Evolutionary conservation across 2,113 vertebrate genomes (phyloP), one percentile per base, ranked within the genome.

Genomic region (Todiramphus chloris): DNA sequence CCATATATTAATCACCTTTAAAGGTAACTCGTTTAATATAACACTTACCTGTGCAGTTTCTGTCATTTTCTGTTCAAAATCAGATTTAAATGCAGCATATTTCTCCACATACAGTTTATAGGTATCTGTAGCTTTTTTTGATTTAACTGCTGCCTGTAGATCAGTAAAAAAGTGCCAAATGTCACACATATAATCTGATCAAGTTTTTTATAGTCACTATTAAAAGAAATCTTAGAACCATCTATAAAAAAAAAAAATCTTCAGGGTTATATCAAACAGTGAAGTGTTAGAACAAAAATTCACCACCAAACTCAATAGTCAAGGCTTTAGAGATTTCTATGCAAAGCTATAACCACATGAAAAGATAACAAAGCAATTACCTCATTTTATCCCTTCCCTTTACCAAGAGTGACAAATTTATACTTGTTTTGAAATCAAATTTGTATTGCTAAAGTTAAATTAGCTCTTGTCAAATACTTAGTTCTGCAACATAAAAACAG

Each of bases 21-120:
- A 84, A 82, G 5, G 20, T 41, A 72, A 63, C 9, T 68, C 1
- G 63, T 59, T 91, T 81, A 92, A 87, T 37, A 4, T 48, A 96
- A 95, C 83, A 96, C 97, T 97, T 97, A 99, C 99, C 98, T 99
- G 99, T 81, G 99, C 98, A 27, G 99, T 99, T 97, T 99, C 99
- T 86, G 98, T 98, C 99, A 99, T 99, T 97, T 99, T 99, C 96
- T 99, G 98, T 93, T 99, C 99, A 98, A 99, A 99, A 97, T 99
- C 99, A 18, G 98, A 97, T 98, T 99, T 99, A 58, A 99, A 98
- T 25, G 97, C 90, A 91, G 99, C 99, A 25, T 99, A 99, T 95
- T 99, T 99, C 97, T 99, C 99, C 96, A 99, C 99, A 50, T 98
- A 99, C 1, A 98, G 97, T 97, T 98, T 99, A 96, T 99, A 99